Evolutionary conservation across 1,140 invertebrate species (phyloP), one percentile per base, ranked within the genome.

Genomic region (Diploscapter pachys): DNA sequence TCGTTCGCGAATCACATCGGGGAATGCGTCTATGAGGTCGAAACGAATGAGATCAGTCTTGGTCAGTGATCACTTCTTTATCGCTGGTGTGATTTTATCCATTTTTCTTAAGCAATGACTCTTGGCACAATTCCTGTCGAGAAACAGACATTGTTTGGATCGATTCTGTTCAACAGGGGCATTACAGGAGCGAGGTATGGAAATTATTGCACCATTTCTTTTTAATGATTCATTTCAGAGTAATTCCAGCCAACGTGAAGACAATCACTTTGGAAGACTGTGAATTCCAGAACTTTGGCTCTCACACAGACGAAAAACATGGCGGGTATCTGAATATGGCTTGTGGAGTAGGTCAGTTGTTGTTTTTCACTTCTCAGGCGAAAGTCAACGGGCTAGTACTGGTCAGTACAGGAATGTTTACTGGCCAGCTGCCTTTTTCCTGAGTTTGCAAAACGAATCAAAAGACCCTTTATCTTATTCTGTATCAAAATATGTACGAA

Each of bases 321-420:
- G 71, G 62, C 5, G 77, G 78, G 13, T 79, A 79, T 63, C 8
- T 79, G 13, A 79, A 79, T 54, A 61, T 79, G 54, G 78, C 78
- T 2, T 79, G 78, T 71, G 76, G 64, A 13, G 56, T 77, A 11
- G 76, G 76, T 77, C n/a, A 69, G 75, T 4, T 8, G 50, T 5
- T 6, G 49, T 69, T 31, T 13, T 13, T 71, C 11, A 31, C 31
- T 31, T 31, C 31, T 31, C 31, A 31, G 31, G 31, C 8, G 53
- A 76, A 48, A 73, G 13, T 73, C 13, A 76, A 11, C 65, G 63
- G 68, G 9, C 68, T 13, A 8, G 8, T 48, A 54, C 9, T 6
- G 48, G 49, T 49, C 50, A 74, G n/a, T 73, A 56, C 70, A 11
- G 64, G 11, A 66, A 66, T 66, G 11, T 48, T 66, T 9, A 66